Percentiles rank a stretch among this genome's conserved stretches.
Conservation (phyloP, 2,113 vertebrate species). For the Charadrius vociferus region DNA sequence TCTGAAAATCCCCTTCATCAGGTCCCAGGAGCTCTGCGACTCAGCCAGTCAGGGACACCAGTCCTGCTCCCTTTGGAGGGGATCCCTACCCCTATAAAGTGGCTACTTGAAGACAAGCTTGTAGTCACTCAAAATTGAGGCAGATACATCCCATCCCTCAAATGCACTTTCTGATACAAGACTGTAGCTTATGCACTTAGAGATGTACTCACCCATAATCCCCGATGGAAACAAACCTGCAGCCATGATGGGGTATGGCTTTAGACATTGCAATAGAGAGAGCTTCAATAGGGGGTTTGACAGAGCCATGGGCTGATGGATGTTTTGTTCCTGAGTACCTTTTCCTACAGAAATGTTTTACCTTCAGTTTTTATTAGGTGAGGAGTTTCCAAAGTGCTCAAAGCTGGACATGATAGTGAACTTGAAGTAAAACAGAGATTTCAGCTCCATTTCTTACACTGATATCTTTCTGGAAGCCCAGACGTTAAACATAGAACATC, state of each 20-base stretch:
- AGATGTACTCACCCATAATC: not conserved
- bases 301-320: not conserved
- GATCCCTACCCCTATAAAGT: not conserved
- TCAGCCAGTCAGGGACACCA: not conserved
- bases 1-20: not conserved
- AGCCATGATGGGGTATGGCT: not conserved
- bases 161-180: not conserved
- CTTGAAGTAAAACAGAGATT: not conserved
- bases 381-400: not conserved
- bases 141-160: not conserved
- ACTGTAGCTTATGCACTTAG: not conserved
- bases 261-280: not conserved
- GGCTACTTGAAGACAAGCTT: not conserved
- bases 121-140: not conserved
- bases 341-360: not conserved
- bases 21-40: not conserved
- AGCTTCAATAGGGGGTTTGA: accelerated
- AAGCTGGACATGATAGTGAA: not conserved
- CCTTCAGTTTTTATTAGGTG: not conserved
- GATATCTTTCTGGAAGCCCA: not conserved
- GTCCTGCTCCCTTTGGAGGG: not conserved
- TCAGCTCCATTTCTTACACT: not conserved
- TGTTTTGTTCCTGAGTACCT: not conserved
- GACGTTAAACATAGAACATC: not conserved
- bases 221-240: not conserved